Evolutionary conservation across 1,140 invertebrate genomes (phyloP).

Genomic region (Drosophila takahashii): DNA sequence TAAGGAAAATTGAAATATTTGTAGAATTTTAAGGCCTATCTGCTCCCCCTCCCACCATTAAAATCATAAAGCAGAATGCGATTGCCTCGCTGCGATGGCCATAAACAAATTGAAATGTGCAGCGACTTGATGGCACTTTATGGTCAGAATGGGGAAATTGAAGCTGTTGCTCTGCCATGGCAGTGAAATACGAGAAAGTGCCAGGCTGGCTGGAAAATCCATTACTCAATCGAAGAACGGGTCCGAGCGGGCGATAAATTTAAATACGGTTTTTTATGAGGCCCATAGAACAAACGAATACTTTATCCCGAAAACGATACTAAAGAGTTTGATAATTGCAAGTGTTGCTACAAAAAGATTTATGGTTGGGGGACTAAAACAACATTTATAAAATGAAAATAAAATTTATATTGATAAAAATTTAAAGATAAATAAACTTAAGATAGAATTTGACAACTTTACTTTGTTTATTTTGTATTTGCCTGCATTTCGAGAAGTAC

Average conservation of each 20-base stretch:
- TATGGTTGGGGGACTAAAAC: not conserved
- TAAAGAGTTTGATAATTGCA: constrained; percentile 27
- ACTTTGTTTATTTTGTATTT: constrained; percentile 6
- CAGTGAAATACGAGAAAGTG: constrained; percentile 63
- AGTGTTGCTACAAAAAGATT: not conserved
- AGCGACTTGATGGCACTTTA: constrained; percentile 56
- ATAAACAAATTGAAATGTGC: constrained; percentile 79
- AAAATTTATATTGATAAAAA: not conserved
- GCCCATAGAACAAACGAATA: not conserved
- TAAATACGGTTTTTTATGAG: constrained; percentile 23
- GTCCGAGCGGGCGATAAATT: constrained; percentile 34
- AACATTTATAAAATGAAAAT: not conserved
- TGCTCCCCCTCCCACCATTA: constrained; percentile 21
- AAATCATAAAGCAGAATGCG: constrained; percentile 60
- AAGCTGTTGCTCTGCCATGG: constrained; percentile 42
- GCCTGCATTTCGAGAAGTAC: constrained; percentile 2
- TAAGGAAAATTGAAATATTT: constrained; percentile 60
- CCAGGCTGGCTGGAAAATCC: constrained; percentile 34
- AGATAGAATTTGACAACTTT: not conserved
- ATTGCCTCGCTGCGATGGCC: constrained; percentile 31
- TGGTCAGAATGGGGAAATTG: constrained; percentile 47
- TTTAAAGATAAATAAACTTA: not conserved
- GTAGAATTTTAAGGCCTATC: constrained; percentile 37
- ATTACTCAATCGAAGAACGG: constrained; percentile 49
- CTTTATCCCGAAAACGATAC: constrained; percentile 1